phyloP scores from a whole-genome alignment of 2,113 vertebrate species.

The Camelus bactrianus region DNA sequence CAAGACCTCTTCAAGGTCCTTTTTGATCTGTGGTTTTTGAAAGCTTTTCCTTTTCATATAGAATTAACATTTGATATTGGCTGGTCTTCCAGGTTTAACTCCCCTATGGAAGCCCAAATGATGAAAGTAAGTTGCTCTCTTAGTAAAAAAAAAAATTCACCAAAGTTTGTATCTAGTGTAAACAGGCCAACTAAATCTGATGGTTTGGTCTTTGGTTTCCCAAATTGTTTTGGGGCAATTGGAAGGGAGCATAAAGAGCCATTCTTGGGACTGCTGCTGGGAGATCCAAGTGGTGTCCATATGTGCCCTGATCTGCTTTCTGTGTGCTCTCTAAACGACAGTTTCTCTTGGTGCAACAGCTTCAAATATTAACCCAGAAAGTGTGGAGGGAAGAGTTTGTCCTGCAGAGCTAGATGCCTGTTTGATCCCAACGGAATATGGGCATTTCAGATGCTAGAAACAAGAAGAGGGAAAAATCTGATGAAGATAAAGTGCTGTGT shows the following conservation, averaged over 20 bases:
- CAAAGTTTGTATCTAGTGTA: background rate
- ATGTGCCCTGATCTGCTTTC: conserved; percentile 22
- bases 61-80: background rate
- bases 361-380: conserved; percentile 57
- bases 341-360: background rate
- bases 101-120: conserved; percentile 2
- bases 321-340: background rate
- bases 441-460: conserved; percentile 57
- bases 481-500: conserved; percentile 68
- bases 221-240: background rate
- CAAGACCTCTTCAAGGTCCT: background rate
- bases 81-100: background rate
- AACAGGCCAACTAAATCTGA: conserved; percentile 5
- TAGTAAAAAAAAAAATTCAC: conserved; percentile 44
- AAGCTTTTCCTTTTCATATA: background rate
- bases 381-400: background rate
- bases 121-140: background rate
- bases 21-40: conserved; percentile 37
- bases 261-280: background rate
- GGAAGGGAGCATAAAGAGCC: background rate
- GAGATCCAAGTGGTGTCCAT: background rate
- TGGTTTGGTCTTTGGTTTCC: conserved; percentile 16
- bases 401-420: background rate
- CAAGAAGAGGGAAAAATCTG: conserved; percentile 28
- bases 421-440: conserved; percentile 48